Evolutionary conservation across 2,797 vertebrate species (phyloP), one percentile per base, ranked within the genome.

Genomic region (Enteromius unitaeniatus): DNA sequence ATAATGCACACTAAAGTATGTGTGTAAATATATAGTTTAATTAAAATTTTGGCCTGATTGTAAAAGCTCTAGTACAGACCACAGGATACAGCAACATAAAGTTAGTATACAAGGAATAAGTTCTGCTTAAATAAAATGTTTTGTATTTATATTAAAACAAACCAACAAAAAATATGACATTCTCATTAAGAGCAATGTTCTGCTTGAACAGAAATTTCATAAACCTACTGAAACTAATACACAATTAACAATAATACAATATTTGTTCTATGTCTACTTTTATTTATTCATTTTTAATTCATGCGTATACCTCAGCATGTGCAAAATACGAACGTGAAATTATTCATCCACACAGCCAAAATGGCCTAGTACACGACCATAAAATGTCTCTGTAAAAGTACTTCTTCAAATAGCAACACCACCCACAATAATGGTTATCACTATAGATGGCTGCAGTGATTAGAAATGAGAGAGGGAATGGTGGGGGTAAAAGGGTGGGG

Each of bases 381-480:
- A 74, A 77, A 53, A 55, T 28, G 21, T 45, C 17, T 77, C 23
- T 37, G 45, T 74, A 21, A 82, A 65, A 47, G 49, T 79, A 74
- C 6, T 79, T 37, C 40, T 82, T 78, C 68, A 78, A 70, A 86
- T 40, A 86, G 55, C 80, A 77, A 78, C 74, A 72, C 58, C 58
- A 73, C 81, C 75, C 77, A 78, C 26, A 68, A 75, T 68, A 68
- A 76, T 2, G 6, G 23, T 65, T 65, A 78, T 65, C 37, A 4
- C 62, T 58, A 23, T 15, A 74, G 85, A 82, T 82, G 42, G 42
- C 28, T 34, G 37, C 58, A 28, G 31, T 80, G 85, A 82, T 86
- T 79, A 83, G 21, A 47, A 83, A 72, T 31, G 49, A 78, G 34
- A 76, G 37, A 23, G 75, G 40, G 51, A 47, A 19, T 3, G 6